Percentiles rank a stretch among this genome's conserved stretches.
These are phyloP conservation scores for Bursaphelenchus okinawaensis DNA, from an alignment of 2,888 invertebrate genomes.

Conservation along the genomic window DNA sequence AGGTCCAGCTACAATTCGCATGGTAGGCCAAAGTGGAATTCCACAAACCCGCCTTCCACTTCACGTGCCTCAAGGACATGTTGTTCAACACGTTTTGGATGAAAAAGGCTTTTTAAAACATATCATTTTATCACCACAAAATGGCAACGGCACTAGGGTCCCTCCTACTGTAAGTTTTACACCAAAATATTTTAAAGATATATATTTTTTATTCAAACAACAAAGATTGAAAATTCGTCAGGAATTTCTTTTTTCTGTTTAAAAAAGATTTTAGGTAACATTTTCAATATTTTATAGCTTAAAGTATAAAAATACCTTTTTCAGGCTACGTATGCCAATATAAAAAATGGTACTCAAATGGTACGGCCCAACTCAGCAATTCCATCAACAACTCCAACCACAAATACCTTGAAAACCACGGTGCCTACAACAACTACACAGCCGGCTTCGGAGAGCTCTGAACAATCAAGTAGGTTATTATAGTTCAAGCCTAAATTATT, in stretches of 20 bases:
- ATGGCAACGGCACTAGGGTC: slow-evolving; percentile 7
- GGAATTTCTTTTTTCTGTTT: background rate
- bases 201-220: too few relatives aligned
- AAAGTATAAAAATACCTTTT: background rate
- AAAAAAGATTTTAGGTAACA: background rate
- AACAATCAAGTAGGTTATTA: background rate
- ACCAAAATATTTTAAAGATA: too few relatives aligned
- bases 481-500: too few relatives aligned
- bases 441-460: background rate
- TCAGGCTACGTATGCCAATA: background rate
- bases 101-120: slow-evolving; percentile 19
- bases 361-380: background rate
- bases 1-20: slow-evolving; percentile 79
- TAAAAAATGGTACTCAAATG: background rate
- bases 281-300: background rate
- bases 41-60: slow-evolving; percentile 79
- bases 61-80: slow-evolving; percentile 71
- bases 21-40: slow-evolving; percentile 75
- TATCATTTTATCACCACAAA: slow-evolving; percentile 30
- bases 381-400: background rate
- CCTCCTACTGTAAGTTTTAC: background rate
- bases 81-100: slow-evolving; percentile 6
- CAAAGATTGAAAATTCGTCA: too few relatives aligned
- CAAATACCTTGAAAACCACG: background rate
- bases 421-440: background rate